Evolutionary conservation across 2,888 invertebrate species (phyloP), one percentile per base, ranked within the genome.

Genomic region (Volucella zonaria): DNA sequence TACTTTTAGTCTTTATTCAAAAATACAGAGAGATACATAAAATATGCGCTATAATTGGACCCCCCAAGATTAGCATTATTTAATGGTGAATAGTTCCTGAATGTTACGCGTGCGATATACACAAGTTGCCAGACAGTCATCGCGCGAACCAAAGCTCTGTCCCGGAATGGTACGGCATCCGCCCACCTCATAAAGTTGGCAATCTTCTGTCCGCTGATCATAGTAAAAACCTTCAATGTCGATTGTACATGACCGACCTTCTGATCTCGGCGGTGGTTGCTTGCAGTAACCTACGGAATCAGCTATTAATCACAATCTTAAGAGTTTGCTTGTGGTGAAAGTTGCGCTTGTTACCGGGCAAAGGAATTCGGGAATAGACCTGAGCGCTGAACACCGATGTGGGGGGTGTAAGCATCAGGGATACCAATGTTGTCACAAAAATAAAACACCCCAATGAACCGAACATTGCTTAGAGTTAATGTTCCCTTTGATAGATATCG

Each of bases 141-240:
- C 87, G 1, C 87, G 88, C 8, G 88, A 90, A 38, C 91, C 91
- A 77, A 91, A 91, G 68, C 91, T 91, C 67, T 91, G 91, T 4
- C 91, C 91, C 3, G 89, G 89, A 40, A 86, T 89, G 6, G 89
- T 74, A 1, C 88, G 91, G 66, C 91, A 91, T 10, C 89, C 90
- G 3, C 90, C 90, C 18, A 90, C 88, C 11, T 89, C 88, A 78
- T 91, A 91, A 78, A 87, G 87, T 54, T 88, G 87, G 54, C 91
- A 91, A 70, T 90, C 89, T 12, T 88, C 87, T 2, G 88, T 88
- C 43, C 88, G 88, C n/a, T 86, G 74, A 77, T 91, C 90, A 43
- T 87, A 91, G 82, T 89, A 91, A 87, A 87, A 91, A 15, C 91
- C 91, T 79, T 91, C 91, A 62, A 90, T 90, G 74, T 90, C 90